phyloP scores from a whole-genome alignment of 1,140 invertebrate species.

The Vanessa tameamea region DNA sequence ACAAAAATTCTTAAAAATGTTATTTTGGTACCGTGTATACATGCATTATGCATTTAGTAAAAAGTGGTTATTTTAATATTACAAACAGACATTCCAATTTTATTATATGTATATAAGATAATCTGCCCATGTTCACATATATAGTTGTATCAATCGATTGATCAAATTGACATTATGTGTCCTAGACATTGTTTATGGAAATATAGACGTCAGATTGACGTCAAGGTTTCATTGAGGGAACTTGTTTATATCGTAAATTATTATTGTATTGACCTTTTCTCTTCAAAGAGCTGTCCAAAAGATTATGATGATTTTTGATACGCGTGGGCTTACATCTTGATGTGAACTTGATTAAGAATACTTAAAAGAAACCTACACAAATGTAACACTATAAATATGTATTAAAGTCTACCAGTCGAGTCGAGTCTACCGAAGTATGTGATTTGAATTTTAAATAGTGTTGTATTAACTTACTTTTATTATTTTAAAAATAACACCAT shows the following conservation, averaged over 20 bases:
- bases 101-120: too few relatives aligned
- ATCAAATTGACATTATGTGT: background rate
- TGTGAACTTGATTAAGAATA: slow-evolving; percentile 17
- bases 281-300: slow-evolving; percentile 8
- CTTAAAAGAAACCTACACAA: slow-evolving; percentile 17
- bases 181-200: background rate
- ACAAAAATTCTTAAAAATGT: too few relatives aligned
- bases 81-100: too few relatives aligned
- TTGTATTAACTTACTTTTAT: background rate
- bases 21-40: too few relatives aligned
- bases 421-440: background rate
- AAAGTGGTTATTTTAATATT: too few relatives aligned
- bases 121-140: background rate
- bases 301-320: slow-evolving; percentile 21
- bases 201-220: slow-evolving; percentile 12
- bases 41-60: too few relatives aligned
- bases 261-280: background rate
- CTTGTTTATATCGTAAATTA: slow-evolving; percentile 17
- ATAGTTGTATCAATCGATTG: background rate
- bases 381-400: slow-evolving; percentile 1
- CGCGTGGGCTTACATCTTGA: slow-evolving; percentile 25
- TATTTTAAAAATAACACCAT: too few relatives aligned
- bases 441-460: background rate
- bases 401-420: background rate
- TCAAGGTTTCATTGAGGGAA: slow-evolving; percentile 2